Base-by-base conservation (phyloP, 2,888 invertebrate species). In the Epinotia bilunana region DNA sequence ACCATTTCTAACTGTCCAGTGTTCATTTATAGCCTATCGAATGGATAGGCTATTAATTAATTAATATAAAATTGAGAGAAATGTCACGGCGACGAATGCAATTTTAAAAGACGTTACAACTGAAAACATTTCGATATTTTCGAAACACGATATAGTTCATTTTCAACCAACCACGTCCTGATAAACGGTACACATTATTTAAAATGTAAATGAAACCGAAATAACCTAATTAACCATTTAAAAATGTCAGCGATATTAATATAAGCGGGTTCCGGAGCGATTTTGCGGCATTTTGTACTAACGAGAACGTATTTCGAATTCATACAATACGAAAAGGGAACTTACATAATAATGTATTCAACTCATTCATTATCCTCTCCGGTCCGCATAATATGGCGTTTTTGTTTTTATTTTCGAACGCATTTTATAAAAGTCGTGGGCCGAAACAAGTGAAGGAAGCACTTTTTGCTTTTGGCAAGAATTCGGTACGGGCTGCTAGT, bases 351-450 rank as follows among this genome's bases (percentile, higher is more conserved):
- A 78, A 76, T 69, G 69, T 76, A 76, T 70, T 71, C 73, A 67
- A 78, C 77, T 73, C 71, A 73, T 78, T 78, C 74, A 74, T 74
- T 74, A 74, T 77, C 75, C 75, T 77, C 68, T 68, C 72, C 62
- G 71, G 73, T 76, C 62, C 62, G 72, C 65, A 65, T 75, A 60
- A 71, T 60, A 33, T n/a, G 39, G 57, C 5, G 20, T 20, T 63
- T 63, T 55, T 62, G 13, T 64, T 64, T 70, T 74, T 74, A 74
- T 74, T 72, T 67, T 72, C 33, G 64, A 53, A 65, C 75, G 49
- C 64, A 69, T 20, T 74, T 71, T 65, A 63, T 60, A 64, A 71
- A 55, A 55, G 43, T 39, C 72, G 70, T 58, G 62, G 55, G 60
- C 12, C 28, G 61, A 49, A 53, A 65, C 39, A 46, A 57, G 65